Evolutionary conservation across 2,888 invertebrate genomes (phyloP), one percentile per base, ranked within the genome.

Genomic region (Campaea margaritaria): DNA sequence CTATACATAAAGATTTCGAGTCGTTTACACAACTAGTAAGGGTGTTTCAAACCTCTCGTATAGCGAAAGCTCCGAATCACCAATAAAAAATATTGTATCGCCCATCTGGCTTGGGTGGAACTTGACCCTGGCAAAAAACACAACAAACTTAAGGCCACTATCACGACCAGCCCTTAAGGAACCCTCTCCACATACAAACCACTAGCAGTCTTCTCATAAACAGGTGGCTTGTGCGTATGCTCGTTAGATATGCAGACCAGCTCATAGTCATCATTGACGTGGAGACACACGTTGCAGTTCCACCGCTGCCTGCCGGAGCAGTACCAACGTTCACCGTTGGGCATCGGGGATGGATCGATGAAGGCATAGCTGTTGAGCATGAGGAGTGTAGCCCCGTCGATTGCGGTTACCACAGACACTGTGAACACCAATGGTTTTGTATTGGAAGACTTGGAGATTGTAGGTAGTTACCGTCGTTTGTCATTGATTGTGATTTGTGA

Each of bases 181-280:
- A 69, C 56, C 51, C 73, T 72, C 67, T 85, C 86, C 7, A 84
- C 58, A 51, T 87, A 92, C 8, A 92, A 73, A 13, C 92, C 93
- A 64, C 81, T 83, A 4, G 76, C 64, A 0, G 82, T 89, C 59
- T 81, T 87, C 48, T 87, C 82, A 60, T 90, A 91, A 0, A 85
- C 73, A 0, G 92, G 92, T 0, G 86, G 87, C 12, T 64, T 68
- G 58, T 93, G 93, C 0, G 82, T 78, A 62, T 93, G 93, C 51
- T 87, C 82, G 55, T 85, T 81, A 0, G 90, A 84, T 64, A 91
- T 81, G 58, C 87, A 89, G 21, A 91, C 89, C 5, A 92, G 79
- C 65, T 91, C 91, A 46, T 91, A 91, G 47, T 92, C 91, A 57
- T 91, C 91, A 65, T 92, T 91, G 16, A 91, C 91, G 49, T 90